Conservation (phyloP, 2,113 vertebrate species). For the Vidua macroura region DNA sequence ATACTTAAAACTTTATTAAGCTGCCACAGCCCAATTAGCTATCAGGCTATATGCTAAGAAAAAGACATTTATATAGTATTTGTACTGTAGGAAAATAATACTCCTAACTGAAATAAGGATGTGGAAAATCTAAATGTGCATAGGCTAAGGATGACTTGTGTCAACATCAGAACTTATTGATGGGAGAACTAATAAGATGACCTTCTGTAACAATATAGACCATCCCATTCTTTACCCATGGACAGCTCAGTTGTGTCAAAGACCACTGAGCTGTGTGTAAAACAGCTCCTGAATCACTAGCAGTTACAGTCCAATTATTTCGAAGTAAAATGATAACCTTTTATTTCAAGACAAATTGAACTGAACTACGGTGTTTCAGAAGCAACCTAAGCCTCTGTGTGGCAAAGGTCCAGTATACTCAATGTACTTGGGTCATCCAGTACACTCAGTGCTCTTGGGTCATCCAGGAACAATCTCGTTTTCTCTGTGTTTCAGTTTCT, state of each 20-base stretch:
- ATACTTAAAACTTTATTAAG: background rate
- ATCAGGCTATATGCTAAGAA: background rate
- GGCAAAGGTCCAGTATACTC: background rate
- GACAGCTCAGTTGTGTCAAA: background rate
- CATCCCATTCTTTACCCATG: background rate
- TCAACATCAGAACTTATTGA: background rate
- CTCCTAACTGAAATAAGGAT: background rate
- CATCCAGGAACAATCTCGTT: background rate
- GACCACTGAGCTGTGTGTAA: background rate
- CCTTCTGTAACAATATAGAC: background rate
- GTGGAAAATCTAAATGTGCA: background rate
- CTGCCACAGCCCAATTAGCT: background rate
- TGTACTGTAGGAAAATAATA: background rate
- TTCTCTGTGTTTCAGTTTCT: background rate
- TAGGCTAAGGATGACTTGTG: background rate
- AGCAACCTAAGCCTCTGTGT: background rate
- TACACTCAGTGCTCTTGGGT: background rate
- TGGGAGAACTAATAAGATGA: background rate
- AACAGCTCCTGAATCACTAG: background rate
- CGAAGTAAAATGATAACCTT: background rate
- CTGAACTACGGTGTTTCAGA: background rate
- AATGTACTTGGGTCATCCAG: background rate
- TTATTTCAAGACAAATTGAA: background rate
- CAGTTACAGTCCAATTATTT: background rate
- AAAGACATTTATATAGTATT: background rate